A percentile compares a stretch with the other conserved stretches of the same genome.
Conservation (phyloP, 2,888 invertebrate genomes). For the Trichogramma dendrolimi region DNA sequence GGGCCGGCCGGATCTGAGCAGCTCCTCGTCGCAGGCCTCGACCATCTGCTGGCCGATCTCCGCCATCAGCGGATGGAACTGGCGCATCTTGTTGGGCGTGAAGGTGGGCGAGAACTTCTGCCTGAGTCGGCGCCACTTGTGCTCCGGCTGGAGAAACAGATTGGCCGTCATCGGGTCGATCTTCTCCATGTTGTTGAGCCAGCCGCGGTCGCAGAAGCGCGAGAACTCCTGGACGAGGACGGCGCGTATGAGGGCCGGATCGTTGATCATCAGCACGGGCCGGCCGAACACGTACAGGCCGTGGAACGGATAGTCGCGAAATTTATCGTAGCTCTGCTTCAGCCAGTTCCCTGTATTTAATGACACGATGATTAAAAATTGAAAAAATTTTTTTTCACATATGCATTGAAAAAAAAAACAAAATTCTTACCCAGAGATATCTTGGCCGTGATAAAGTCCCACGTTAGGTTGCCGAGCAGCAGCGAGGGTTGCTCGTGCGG, state of each 20-base stretch:
- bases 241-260: constrained; percentile 58
- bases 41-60: constrained; percentile 54
- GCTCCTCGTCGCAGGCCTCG: background rate
- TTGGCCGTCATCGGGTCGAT: constrained; percentile 57
- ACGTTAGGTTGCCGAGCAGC: constrained; percentile 3
- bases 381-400: background rate
- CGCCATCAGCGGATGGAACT: constrained; percentile 61
- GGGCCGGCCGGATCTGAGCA: background rate
- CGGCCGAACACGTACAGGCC: constrained; percentile 63
- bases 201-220: constrained; percentile 64
- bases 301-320: constrained; percentile 44
- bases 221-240: constrained; percentile 62
- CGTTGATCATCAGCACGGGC: constrained; percentile 61
- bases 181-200: constrained; percentile 53
- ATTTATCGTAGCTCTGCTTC: constrained; percentile 8
- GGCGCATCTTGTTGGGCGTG: constrained; percentile 64
- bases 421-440: background rate
- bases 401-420: background rate
- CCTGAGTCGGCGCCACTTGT: constrained; percentile 63
- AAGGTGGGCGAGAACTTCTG: constrained; percentile 64
- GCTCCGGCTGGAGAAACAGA: constrained; percentile 58
- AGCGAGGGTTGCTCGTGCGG: constrained; percentile 5
- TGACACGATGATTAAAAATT: no score
- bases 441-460: no score
- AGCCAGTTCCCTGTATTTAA: background rate